Evolutionary conservation across 2,888 invertebrate species (phyloP).

Genomic region (Lasius fuliginosus): DNA sequence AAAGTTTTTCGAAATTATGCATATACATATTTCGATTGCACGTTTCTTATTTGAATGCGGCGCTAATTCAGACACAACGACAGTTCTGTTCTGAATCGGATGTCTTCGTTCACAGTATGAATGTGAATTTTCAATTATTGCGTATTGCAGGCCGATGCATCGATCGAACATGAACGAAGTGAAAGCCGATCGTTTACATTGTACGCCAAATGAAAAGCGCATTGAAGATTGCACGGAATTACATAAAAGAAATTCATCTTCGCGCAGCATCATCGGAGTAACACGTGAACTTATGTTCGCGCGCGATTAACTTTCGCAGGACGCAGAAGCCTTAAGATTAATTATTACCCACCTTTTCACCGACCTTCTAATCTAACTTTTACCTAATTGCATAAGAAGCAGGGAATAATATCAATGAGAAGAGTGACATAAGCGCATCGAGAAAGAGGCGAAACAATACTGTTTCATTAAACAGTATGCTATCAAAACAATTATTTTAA

Average conservation of each 20-base stretch:
- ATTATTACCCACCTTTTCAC: conserved; percentile 5
- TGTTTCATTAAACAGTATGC: background rate
- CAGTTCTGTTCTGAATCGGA: conserved; percentile 4
- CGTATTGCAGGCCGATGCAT: background rate
- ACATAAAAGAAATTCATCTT: conserved; percentile 45
- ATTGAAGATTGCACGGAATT: conserved; percentile 35
- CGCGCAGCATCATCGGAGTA: background rate
- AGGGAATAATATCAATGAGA: conserved; percentile 34
- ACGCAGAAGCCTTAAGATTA: conserved; percentile 4
- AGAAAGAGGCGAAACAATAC: background rate
- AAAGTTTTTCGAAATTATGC: conserved; percentile 1
- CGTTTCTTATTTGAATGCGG: conserved; percentile 19
- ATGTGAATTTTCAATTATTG: conserved; percentile 33
- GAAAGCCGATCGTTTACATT: conserved; percentile 47
- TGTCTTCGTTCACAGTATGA: background rate
- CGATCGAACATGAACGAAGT: conserved; percentile 34
- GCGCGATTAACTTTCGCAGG: background rate
- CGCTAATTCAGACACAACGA: conserved; percentile 34
- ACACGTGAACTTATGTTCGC: background rate
- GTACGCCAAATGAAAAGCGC: conserved; percentile 28
- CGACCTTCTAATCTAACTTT: background rate
- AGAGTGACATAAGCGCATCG: background rate
- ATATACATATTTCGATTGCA: background rate
- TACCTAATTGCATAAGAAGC: conserved; percentile 40
- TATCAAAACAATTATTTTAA: background rate